Conservation (phyloP, 2,113 vertebrate species). For the Ictidomys tridecemlineatus region DNA sequence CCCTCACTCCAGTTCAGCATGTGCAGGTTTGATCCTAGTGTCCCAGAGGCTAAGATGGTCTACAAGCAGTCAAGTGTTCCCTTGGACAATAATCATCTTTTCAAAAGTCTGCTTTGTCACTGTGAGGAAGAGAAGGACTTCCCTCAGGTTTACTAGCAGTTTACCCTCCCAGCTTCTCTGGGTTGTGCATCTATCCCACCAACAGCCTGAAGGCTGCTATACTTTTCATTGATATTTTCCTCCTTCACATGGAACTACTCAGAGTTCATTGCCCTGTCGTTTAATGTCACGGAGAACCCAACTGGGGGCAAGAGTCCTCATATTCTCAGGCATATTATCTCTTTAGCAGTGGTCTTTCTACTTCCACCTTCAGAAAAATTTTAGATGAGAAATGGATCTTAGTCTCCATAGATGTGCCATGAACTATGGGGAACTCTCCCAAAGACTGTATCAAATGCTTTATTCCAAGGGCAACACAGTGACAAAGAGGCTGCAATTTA, state of each 20-base stretch:
- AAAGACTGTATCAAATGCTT: not conserved
- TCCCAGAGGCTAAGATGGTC: not conserved
- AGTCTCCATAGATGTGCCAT: not conserved
- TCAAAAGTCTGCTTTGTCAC: not conserved
- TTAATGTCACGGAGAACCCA: not conserved
- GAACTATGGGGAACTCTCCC: not conserved
- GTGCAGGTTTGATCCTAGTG: not conserved
- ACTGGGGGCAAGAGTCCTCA: not conserved
- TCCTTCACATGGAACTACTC: not conserved
- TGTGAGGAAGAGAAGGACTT: not conserved
- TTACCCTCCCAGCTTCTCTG: not conserved
- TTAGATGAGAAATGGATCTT: not conserved
- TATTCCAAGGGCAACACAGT: not conserved
- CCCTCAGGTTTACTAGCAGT: not conserved
- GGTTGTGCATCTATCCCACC: not conserved
- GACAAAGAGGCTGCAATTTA: not conserved
- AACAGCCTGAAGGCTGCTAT: not conserved
- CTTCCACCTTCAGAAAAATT: not conserved
- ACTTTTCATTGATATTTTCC: not conserved
- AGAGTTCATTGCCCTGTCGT: not conserved
- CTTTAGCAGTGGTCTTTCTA: not conserved
- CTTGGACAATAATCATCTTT: not conserved
- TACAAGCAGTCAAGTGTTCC: not conserved
- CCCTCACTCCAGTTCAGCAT: not conserved
- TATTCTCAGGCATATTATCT: not conserved